Conservation (phyloP, 2,888 invertebrate genomes). For the Ectobius pallidus region DNA sequence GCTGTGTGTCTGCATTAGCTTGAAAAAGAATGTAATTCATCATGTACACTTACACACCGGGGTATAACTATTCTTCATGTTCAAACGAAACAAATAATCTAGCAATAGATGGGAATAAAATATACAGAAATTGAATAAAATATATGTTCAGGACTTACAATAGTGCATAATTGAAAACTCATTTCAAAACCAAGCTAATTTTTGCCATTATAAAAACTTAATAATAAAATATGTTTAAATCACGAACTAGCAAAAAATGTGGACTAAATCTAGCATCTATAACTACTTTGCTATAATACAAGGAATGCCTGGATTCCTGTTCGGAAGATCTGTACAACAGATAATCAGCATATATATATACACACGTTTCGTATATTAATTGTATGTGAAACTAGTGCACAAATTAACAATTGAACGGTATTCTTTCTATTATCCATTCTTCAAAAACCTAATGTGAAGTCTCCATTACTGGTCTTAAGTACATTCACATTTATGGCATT, state of each 20-base stretch:
- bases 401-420: too few species aligned
- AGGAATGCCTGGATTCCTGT: not conserved
- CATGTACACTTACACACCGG: too few species aligned
- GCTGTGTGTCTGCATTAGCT: too few species aligned
- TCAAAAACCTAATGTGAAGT: too few species aligned
- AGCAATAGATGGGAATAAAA: too few species aligned
- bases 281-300: not conserved
- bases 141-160: not conserved
- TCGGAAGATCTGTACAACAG: conserved; percentile 11
- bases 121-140: not conserved
- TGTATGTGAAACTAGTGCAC: too few species aligned
- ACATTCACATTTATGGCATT: too few species aligned
- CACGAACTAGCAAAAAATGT: not conserved
- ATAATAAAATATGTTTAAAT: not conserved
- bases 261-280: not conserved
- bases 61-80: too few species aligned
- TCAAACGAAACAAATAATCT: too few species aligned
- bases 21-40: too few species aligned
- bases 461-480: too few species aligned
- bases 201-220: conserved; percentile 1
- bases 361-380: not conserved
- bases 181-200: not conserved
- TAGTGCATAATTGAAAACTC: conserved; percentile 4
- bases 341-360: not conserved
- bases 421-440: too few species aligned